Base-by-base conservation (phyloP, 2,113 vertebrate species). In the Microcebus tavaratra region DNA sequence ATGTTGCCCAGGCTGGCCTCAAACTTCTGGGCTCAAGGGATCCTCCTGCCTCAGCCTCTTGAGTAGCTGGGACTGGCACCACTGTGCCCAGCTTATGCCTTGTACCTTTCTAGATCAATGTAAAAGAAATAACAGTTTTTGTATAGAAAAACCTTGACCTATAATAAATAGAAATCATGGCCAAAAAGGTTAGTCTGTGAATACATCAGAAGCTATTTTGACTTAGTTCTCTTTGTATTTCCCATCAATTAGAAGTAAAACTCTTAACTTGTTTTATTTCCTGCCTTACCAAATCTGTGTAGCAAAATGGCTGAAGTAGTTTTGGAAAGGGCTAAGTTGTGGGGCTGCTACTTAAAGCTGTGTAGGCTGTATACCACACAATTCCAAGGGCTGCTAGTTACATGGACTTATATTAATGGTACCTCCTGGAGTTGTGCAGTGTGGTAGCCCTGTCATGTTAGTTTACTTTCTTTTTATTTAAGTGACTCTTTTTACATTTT, bases 61-160 rank as follows among this genome's bases (percentile, higher is more conserved):
- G 42, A 31, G 42, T 76, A 31, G 73, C 42, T 48, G 42, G 13
- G 42, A 76, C 73, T 76, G 18, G 27, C 2, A 8, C 73, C 42
- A 76, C 42, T 15, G 15, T 76, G 42, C 42, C 27, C 45, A 42
- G 73, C 73, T 84, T 82, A 31, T 55, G 48, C 57, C 29, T 93
- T 90, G 25, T 92, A 39, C 17, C 88, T 96, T 89, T 86, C 23
- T 92, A 79, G 82, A 61, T 95, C 2, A 83, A 14, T 86, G 36
- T 94, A 39, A 91, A 91, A 92, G 67, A 67, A 55, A 11, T 87
- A 78, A 29, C 29, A 88, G 42, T 95, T 96, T 92, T 87, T 13
- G 31, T 83, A 8, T 80, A 83, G n/a, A 76, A 83, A 95, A 88
- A 2, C 23, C 68, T 83, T 79, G 14, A 95, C 20, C 23, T 90